Base-by-base conservation (phyloP, 1,140 invertebrate genomes). In the Mamestra configurata region DNA sequence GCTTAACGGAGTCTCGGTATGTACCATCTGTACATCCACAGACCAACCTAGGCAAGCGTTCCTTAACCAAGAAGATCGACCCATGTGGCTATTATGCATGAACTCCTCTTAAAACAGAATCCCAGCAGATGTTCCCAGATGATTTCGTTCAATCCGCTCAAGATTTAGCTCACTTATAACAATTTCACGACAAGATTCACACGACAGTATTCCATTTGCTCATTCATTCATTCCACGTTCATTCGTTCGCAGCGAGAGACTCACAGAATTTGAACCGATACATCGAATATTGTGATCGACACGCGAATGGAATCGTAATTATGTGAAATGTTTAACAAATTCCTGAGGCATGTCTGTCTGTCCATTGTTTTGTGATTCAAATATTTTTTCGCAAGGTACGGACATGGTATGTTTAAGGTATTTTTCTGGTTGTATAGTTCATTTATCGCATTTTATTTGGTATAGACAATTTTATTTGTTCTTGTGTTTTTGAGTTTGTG, bases 191-290 rank as follows among this genome's bases (percentile, higher is more conserved):
- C 59, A 64, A 40, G 27, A 11, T 64, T 72, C 70, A 55, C 37
- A 43, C 55, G 20, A 59, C 22, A 27, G 15, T 49, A 7, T n/a
- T 59, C 15, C 27, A 35, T 61, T 13, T 10, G 6, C 0, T 59
- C 49, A 43, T 0, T n/a, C 20, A 75, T 75, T 37, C 72, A 1
- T 15, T 8, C 11, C 72, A 75, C 72, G 72, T 75, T 27, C 55
- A 8, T n/a, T n/a, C 8, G 15, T 40, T 59, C 35, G 35, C 13
- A 15, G 10, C 0, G 22, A 75, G 72, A 75, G 72, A 59, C 10
- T 51, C 43, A 1, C 49, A 59, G 72, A 75, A 75, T 59, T 75
- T 59, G 72, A 37, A 15, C 20, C 22, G 37, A 73, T 75, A 59
- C 72, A 40, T 75, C 55, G 72, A 75, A 75, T 75, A 59, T 59